Conservation (phyloP, 2,888 invertebrate genomes). For the Cremastinae sp. region DNA sequence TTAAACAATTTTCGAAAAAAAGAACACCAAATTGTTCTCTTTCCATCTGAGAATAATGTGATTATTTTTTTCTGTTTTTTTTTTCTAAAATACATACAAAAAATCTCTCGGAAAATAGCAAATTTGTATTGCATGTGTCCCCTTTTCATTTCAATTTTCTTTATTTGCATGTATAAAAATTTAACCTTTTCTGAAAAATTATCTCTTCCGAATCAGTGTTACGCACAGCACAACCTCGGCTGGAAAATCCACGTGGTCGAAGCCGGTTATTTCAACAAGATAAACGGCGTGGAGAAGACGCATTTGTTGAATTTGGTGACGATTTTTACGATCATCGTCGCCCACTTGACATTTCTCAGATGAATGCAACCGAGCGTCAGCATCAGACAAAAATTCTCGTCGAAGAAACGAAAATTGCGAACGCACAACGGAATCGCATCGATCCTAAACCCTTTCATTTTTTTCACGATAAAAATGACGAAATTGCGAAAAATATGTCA, state of each 20-base stretch:
- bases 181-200: no score
- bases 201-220: conserved; percentile 85
- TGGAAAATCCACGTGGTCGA: conserved; percentile 96
- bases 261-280: conserved; percentile 81
- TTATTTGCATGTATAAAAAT: no score
- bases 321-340: conserved; percentile 62
- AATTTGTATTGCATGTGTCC: no score
- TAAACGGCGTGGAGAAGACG: conserved; percentile 62
- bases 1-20: no score
- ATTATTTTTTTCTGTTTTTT: no score
- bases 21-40: no score
- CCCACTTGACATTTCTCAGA: conserved; percentile 58
- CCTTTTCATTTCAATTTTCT: no score
- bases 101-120: no score
- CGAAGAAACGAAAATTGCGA: conserved; percentile 13
- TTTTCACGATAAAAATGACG: conserved; percentile 2
- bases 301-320: conserved; percentile 51
- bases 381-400: conserved; percentile 1
- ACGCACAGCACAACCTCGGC: conserved; percentile 94
- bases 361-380: conserved; percentile 54
- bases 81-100: no score
- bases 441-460: conserved; percentile 7
- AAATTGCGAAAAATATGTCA: no score
- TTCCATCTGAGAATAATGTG: no score
- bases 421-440: conserved; percentile 9